Percentiles rank a stretch among this genome's conserved stretches.
phyloP scores from a whole-genome alignment of 2,113 vertebrate species.

The Python bivittatus region DNA sequence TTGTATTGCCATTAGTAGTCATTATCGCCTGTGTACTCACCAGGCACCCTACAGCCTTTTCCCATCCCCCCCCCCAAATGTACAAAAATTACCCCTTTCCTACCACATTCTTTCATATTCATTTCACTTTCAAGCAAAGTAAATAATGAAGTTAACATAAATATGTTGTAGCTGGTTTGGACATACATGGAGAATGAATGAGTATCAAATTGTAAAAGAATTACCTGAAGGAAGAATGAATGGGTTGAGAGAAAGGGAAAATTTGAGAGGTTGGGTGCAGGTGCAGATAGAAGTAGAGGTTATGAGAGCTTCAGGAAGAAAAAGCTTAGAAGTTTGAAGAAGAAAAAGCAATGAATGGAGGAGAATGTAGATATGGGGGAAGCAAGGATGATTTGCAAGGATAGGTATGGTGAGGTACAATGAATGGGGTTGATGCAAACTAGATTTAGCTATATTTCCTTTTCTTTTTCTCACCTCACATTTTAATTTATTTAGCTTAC shows the following conservation, averaged over 20 bases:
- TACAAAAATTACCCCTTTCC: neutral
- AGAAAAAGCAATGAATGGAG: neutral
- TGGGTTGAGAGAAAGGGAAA: neutral
- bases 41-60: neutral
- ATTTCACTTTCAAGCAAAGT: neutral
- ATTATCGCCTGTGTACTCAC: neutral
- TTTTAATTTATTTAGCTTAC: neutral
- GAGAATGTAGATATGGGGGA: neutral
- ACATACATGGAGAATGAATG: neutral
- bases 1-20: neutral
- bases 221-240: neutral
- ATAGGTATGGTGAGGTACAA: neutral
- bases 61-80: neutral
- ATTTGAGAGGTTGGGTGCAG: neutral
- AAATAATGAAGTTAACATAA: neutral
- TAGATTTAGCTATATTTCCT: neutral
- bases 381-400: neutral
- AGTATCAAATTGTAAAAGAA: neutral
- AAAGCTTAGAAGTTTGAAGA: neutral
- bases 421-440: neutral
- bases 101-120: neutral
- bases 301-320: neutral
- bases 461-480: neutral
- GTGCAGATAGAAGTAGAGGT: neutral
- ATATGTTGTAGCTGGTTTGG: neutral